These are phyloP conservation scores for Gopherus flavomarginatus DNA, from an alignment of 2,113 vertebrate genomes.

Conservation along the genomic window DNA sequence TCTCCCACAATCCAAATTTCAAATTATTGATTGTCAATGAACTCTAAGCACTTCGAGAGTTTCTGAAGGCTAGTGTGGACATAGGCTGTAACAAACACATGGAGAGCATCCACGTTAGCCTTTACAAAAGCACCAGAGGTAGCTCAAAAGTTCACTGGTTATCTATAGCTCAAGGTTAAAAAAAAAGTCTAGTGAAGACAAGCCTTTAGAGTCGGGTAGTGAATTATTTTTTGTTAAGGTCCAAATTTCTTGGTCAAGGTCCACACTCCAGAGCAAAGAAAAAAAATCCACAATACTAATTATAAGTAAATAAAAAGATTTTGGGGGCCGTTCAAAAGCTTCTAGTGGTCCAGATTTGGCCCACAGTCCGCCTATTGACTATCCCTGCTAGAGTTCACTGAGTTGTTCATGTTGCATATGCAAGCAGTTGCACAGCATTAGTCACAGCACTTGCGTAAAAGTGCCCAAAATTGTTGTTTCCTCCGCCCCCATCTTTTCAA, in stretches of 20 bases:
- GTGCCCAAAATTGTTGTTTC: neutral
- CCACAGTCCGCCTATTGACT: no score
- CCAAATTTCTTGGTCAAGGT: no score
- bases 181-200: rapidly evolving
- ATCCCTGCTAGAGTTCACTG: neutral
- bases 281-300: no score
- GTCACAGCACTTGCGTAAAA: neutral
- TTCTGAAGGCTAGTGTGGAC: rapidly evolving
- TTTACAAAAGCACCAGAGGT: neutral
- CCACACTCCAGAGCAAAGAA: no score
- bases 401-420: neutral
- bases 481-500: neutral
- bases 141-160: neutral
- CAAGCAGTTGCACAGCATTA: neutral
- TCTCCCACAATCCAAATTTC: neutral
- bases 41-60: neutral
- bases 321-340: no score
- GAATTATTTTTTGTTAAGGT: no score
- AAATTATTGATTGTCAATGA: neutral
- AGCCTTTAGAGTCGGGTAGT: neutral
- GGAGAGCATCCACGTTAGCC: neutral
- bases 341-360: no score
- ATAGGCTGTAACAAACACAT: neutral
- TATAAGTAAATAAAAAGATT: no score
- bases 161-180: neutral